phyloP scores from a whole-genome alignment of 2,797 vertebrate species.

The Aselliscus stoliczkanus region DNA sequence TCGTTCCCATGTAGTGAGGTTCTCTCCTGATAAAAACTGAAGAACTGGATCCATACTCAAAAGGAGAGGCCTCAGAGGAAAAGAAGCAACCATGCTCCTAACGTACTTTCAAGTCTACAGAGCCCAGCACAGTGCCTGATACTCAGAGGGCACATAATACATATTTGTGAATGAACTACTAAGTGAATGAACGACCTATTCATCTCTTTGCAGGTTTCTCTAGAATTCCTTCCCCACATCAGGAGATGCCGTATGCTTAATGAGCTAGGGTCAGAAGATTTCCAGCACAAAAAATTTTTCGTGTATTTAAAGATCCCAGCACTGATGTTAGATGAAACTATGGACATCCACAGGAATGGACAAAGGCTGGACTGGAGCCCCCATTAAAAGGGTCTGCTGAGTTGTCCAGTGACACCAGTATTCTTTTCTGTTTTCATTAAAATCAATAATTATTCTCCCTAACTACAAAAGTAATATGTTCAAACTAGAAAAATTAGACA shows the following conservation, averaged over 20 bases:
- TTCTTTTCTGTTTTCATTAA: neutral
- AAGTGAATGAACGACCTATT: neutral
- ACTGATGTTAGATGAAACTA: neutral
- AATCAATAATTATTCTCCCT: neutral
- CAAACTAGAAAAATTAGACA: neutral
- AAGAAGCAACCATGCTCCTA: neutral
- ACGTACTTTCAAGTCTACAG: neutral
- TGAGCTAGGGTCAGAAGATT: neutral
- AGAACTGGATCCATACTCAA: neutral
- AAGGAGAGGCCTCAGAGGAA: neutral
- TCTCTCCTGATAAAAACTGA: neutral
- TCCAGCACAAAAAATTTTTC: neutral
- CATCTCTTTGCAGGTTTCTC: neutral
- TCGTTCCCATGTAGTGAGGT: neutral
- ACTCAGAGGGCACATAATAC: neutral
- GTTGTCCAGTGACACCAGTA: neutral
- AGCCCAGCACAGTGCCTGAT: neutral
- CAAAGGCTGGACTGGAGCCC: neutral
- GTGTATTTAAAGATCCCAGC: neutral
- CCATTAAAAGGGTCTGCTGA: neutral
- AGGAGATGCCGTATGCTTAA: neutral
- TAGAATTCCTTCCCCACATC: neutral
- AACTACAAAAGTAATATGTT: neutral
- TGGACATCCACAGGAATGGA: too few species aligned
- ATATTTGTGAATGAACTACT: neutral